Evolutionary conservation across 2,888 invertebrate genomes (phyloP), one percentile per base, ranked within the genome.

Genomic region (Lottia gigantea): DNA sequence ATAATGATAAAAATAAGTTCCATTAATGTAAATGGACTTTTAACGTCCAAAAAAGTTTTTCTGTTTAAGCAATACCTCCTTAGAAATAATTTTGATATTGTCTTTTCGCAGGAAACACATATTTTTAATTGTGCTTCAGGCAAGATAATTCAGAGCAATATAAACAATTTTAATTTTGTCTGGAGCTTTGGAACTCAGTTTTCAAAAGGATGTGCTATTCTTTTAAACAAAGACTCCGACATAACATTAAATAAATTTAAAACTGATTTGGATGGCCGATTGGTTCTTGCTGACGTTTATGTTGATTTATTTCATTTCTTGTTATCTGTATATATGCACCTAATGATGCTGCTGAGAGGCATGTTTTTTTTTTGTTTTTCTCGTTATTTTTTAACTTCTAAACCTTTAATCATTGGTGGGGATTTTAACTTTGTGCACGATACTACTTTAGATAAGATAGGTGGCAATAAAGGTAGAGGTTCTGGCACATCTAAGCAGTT

Each of bases 381-480:
- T n/a, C 49, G 31, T n/a, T 45, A 75, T 64, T 70, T 73, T 26
- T 64, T 67, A 15, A 67, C 67, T 15, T 64, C 67, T 31, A 46
- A 64, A n/a, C 40, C 67, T 47, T 15, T 75, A 6, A 64, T 71
- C 19, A 26, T 75, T 26, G 61, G 15, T 40, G 74, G 74, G 11
- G 74, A 74, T 66, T 74, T 70, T 64, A 74, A 74, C 63, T 74
- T 66, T 68, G 68, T 74, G 47, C 62, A 65, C 19, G 68, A 72
- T 66, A 45, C 69, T 15, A 25, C 45, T 0, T 45, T 72, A 12
- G 70, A 74, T 49, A 72, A 71, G 66, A n/a, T 73, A 19, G 73
- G 75, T 19, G 73, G 73, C 14, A 68, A 69, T 61, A 23, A 46
- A 45, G 46, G 68, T 23, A 31, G 62, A 25, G 70, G 71, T 31